A percentile compares a stretch with the other conserved stretches of the same genome.
phyloP scores from a whole-genome alignment of 1,140 invertebrate genomes.

The Pseudomyrmex cubaensis region DNA sequence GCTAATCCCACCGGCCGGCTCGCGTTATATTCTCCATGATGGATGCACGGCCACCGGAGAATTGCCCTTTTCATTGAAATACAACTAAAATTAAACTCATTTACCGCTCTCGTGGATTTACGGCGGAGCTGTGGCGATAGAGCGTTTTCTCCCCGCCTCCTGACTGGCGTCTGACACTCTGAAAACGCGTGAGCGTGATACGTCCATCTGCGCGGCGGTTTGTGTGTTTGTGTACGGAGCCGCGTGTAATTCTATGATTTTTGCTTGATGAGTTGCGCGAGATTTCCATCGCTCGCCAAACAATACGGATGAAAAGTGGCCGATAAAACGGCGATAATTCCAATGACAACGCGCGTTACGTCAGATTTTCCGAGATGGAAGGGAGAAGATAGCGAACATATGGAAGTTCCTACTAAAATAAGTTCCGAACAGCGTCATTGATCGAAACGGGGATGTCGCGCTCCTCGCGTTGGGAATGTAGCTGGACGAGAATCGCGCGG shows the following conservation, averaged over 20 bases:
- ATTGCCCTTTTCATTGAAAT: constrained; percentile 83
- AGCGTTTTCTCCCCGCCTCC: background rate
- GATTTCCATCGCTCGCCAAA: constrained; percentile 7
- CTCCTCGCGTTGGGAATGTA: constrained; percentile 35
- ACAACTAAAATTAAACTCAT: constrained; percentile 83
- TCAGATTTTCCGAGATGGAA: too few relatives aligned
- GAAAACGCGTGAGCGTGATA: background rate
- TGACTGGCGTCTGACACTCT: constrained; percentile 29
- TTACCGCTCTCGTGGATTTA: constrained; percentile 78
- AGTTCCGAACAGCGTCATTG: constrained; percentile 47
- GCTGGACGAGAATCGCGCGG: constrained; percentile 32
- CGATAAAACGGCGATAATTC: constrained; percentile 49
- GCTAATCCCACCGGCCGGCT: constrained; percentile 80
- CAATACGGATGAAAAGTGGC: constrained; percentile 28
- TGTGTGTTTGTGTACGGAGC: background rate
- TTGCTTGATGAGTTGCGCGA: constrained; percentile 20
- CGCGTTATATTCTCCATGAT: constrained; percentile 81
- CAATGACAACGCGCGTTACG: background rate
- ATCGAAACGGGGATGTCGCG: constrained; percentile 41
- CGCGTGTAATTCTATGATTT: constrained; percentile 36
- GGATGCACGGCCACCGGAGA: constrained; percentile 80
- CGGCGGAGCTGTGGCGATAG: constrained; percentile 30
- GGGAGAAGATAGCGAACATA: background rate
- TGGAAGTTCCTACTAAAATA: constrained; percentile 33
- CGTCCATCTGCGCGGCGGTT: background rate